Conservation (phyloP, 2,797 vertebrate species). For the Zenarchopterus dispar region DNA sequence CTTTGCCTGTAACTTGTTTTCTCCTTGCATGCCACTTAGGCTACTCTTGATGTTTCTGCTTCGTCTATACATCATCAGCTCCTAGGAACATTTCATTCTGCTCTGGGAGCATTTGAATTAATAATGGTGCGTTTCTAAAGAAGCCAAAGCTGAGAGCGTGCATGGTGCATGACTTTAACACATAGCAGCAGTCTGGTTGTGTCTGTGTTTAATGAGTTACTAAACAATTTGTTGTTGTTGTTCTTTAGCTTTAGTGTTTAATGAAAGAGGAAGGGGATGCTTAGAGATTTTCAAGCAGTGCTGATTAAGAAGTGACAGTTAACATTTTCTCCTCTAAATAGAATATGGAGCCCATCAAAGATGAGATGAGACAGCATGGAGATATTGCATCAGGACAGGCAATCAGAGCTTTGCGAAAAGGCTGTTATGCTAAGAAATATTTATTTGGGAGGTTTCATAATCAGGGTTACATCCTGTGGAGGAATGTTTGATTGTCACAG, state of each 20-base stretch:
- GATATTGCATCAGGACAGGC: constrained; percentile 40
- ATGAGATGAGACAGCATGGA: constrained; percentile 52
- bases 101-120: background rate
- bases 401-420: constrained; percentile 26
- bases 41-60: background rate
- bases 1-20: constrained; percentile 5
- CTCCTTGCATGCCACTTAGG: background rate
- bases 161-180: constrained; percentile 44
- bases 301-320: constrained; percentile 58
- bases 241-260: constrained; percentile 13
- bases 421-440: constrained; percentile 25
- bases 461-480: background rate
- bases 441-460: constrained; percentile 24
- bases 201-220: constrained; percentile 43
- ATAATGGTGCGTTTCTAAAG: constrained; percentile 2
- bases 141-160: constrained; percentile 7
- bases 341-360: constrained; percentile 44
- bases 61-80: no score
- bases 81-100: background rate
- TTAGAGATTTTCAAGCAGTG: constrained; percentile 5
- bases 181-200: constrained; percentile 24
- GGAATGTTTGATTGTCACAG: constrained; percentile 42
- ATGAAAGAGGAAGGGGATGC: no score
- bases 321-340: constrained; percentile 64
- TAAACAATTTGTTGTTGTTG: constrained; percentile 37